Evolutionary conservation across 2,113 vertebrate species (phyloP), one percentile per base, ranked within the genome.

Genomic region (Apteryx mantelli): DNA sequence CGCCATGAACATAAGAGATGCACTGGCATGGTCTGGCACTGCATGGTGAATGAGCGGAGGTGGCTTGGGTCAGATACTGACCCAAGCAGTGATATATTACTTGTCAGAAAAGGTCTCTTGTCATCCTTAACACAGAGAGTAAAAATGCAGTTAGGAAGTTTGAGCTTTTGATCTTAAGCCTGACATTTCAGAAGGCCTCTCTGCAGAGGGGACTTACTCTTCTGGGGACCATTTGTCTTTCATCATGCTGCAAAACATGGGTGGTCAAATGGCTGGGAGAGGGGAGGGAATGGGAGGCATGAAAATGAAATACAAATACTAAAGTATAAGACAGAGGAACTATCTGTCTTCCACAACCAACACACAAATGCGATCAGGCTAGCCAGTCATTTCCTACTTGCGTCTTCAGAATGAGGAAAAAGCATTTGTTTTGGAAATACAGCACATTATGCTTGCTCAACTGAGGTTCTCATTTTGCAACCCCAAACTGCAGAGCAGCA

Each of bases 141-240:
- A 70, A 90, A 80, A 95, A 71, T 2, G 9, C 17, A 61, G 56
- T 79, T 78, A 55, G 65, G 26, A 82, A 86, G 61, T 42, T 0
- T 19, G 36, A 73, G 58, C 52, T 93, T 97, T 89, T 89, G 74
- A 89, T 76, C 55, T 75, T 7, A 95, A 78, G 53, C 14, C 30
- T 76, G 65, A 36, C 26, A 75, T 58, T 93, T 64, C 86, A 68
- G 38, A 96, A 90, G 53, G 40, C 6, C 5, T 4, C 46, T 32
- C 26, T 64, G 15, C 10, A 91, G 40, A 66, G 58, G 28, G 14
- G 44, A 86, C 66, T 36, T 50, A 46, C 34, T 95, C 34, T 48
- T 55, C 40, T 8, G 7, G 0, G 6, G 3, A 3, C 5, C 48
- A 94, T 38, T 7, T 82, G 58, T 55, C 69, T 52, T 30, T 84